Evolutionary conservation across 2,888 invertebrate genomes (phyloP).

Genomic region (Trachelus iudaicus): DNA sequence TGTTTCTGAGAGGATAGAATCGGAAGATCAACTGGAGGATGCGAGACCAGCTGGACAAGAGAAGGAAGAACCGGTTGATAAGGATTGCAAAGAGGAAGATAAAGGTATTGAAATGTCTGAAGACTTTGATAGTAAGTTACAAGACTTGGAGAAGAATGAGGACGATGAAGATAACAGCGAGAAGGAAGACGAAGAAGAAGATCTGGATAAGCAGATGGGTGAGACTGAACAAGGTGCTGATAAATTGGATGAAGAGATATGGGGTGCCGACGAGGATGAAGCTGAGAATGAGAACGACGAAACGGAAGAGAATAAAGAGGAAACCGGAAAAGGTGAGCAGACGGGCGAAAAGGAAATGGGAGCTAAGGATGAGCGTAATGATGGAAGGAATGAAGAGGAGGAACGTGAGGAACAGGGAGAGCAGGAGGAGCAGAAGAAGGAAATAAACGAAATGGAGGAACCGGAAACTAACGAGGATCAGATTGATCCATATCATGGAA

Average conservation of each 20-base stretch:
- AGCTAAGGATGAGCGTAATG: constrained; percentile 67
- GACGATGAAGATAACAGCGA: constrained; percentile 74
- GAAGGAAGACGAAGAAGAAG: constrained; percentile 74
- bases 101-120: constrained; percentile 96
- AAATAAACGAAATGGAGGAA: constrained; percentile 87
- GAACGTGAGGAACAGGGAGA: constrained; percentile 56
- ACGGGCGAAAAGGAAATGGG: constrained; percentile 77
- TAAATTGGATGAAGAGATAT: constrained; percentile 82
- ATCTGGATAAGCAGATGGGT: constrained; percentile 96
- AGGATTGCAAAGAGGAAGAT: constrained; percentile 87
- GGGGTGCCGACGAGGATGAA: constrained; percentile 87
- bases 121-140: constrained; percentile 90
- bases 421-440: constrained; percentile 72
- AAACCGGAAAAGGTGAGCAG: constrained; percentile 50
- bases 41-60: constrained; percentile 85
- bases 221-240: constrained; percentile 90
- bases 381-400: constrained; percentile 38
- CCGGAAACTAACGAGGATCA: constrained; percentile 84
- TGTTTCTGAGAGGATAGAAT: constrained; percentile 92
- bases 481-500: constrained; percentile 84
- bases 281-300: constrained; percentile 71
- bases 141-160: constrained; percentile 79
- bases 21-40: constrained; percentile 94
- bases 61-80: constrained; percentile 74
- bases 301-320: constrained; percentile 72